phyloP scores from a whole-genome alignment of 2,797 vertebrate genomes.

The Artibeus lituratus region DNA sequence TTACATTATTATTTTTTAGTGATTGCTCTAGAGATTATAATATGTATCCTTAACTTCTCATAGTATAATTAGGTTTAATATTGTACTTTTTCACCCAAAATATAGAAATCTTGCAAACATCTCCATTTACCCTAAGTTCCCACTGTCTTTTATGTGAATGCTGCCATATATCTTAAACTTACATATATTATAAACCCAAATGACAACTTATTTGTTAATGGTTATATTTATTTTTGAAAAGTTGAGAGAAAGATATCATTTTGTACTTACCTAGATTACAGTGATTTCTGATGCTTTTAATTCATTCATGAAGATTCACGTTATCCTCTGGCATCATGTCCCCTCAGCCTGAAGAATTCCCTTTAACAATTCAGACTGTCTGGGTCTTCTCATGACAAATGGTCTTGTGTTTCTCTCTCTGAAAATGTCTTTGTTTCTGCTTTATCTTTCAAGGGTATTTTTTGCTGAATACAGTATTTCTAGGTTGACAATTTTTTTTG shows the following conservation, averaged over 20 bases:
- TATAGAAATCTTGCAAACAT: not conserved
- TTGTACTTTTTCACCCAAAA: not conserved
- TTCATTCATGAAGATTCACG: not conserved
- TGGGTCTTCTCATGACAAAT: not conserved
- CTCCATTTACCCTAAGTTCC: not conserved
- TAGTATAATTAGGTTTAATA: not conserved
- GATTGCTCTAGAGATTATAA: not conserved
- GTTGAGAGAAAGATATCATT: not conserved
- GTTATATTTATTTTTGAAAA: not conserved
- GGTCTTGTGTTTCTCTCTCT: not conserved
- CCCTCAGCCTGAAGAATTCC: not conserved
- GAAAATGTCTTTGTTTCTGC: not conserved
- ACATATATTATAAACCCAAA: not conserved
- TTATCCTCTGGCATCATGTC: not conserved
- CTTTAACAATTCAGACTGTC: not conserved
- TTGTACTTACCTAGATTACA: not conserved
- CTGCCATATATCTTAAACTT: not conserved
- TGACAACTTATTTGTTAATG: not conserved
- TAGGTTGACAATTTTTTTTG: not conserved
- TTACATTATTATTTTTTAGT: not conserved
- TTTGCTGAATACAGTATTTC: not conserved
- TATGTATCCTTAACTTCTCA: not conserved
- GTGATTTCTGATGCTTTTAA: not conserved
- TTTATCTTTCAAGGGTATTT: not conserved
- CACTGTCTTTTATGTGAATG: not conserved